A percentile compares a stretch with the other conserved stretches of the same genome.
Conservation (phyloP, 2,113 vertebrate genomes). For the Salvelinus sp. region DNA sequence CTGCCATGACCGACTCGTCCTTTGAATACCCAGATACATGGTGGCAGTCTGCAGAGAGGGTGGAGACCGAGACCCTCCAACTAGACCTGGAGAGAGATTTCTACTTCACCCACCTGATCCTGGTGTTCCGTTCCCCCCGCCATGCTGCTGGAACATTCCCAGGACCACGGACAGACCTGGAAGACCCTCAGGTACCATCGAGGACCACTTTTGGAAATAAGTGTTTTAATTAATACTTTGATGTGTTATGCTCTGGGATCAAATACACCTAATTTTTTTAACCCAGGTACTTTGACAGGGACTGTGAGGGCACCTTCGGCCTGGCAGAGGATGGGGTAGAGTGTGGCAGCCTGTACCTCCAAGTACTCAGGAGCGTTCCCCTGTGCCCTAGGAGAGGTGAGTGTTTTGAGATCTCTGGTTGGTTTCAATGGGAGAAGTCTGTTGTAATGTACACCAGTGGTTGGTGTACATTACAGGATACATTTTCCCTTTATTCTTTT, state of each 20-base stretch:
- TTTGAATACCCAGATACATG: constrained; percentile 88
- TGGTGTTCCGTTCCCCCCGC: constrained; percentile 92
- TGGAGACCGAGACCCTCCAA: constrained; percentile 1
- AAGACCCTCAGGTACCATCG: constrained; percentile 73
- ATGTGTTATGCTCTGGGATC: too few relatives aligned
- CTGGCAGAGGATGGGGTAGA: constrained; percentile 75
- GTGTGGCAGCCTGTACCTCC: constrained; percentile 49
- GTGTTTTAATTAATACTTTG: too few relatives aligned
- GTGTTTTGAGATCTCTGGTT: background rate
- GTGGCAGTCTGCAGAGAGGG: constrained; percentile 89
- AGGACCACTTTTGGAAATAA: too few relatives aligned
- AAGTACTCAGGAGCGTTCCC: constrained; percentile 64
- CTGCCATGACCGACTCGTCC: constrained; percentile 90
- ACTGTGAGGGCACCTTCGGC: constrained; percentile 85
- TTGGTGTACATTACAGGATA: constrained; percentile 19
- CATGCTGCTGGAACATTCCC: constrained; percentile 92
- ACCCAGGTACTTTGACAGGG: constrained; percentile 77
- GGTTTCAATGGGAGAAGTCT: background rate
- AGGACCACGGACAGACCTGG: constrained; percentile 87
- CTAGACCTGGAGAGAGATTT: constrained; percentile 73
- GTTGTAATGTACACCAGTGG: constrained; percentile 41
- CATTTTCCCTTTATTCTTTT: constrained; percentile 31
- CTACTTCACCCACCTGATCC: constrained; percentile 92
- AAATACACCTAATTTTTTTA: too few relatives aligned
- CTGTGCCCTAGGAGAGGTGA: constrained; percentile 65